phyloP scores from a whole-genome alignment of 2,797 vertebrate genomes.

The Natrix natrix region DNA sequence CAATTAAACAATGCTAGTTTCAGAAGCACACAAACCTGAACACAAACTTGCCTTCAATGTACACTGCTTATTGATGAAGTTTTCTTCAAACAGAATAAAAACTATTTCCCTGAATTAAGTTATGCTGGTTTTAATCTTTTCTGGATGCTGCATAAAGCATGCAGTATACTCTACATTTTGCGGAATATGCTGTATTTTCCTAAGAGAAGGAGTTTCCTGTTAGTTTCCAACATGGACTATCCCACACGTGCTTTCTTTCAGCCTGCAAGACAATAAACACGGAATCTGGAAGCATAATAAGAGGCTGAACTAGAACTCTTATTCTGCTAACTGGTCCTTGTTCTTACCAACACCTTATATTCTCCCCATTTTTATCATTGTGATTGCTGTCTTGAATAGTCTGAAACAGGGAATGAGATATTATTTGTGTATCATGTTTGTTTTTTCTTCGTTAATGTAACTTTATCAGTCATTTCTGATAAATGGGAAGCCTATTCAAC shows the following conservation, averaged over 20 bases:
- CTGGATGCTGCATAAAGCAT: background rate
- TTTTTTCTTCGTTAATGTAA: background rate
- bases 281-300: background rate
- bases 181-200: background rate
- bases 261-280: background rate
- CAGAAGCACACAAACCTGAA: background rate
- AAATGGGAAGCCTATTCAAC: background rate
- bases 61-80: background rate
- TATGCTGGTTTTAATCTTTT: background rate
- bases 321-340: background rate
- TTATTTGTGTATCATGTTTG: background rate
- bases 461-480: background rate
- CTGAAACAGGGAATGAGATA: background rate
- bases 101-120: background rate
- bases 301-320: background rate
- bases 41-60: background rate
- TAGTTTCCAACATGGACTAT: background rate
- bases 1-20: background rate
- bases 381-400: background rate
- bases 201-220: background rate
- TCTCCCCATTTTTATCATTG: background rate
- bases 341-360: no score
- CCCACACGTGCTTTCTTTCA: background rate
- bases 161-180: background rate
- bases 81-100: background rate